Percentiles rank a stretch among this genome's conserved stretches.
Evolutionary conservation across 2,113 vertebrate species (phyloP).

Genomic region (Micronycteris hirsuta): DNA sequence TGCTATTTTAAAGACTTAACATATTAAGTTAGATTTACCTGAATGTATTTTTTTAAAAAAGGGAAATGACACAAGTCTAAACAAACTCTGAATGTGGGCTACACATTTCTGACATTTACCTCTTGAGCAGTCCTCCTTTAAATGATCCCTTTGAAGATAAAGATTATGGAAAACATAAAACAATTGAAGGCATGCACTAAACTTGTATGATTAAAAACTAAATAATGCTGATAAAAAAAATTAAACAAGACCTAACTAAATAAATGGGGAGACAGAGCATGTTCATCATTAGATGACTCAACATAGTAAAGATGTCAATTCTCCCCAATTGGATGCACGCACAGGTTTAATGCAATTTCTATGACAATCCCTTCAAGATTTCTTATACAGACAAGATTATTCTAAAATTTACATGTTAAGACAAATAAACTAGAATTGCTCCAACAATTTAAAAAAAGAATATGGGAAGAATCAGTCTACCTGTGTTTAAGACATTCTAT

Average conservation of each 20-base stretch:
- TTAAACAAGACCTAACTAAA: not conserved
- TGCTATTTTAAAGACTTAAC: constrained; percentile 11
- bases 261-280: not conserved
- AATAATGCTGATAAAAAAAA: not conserved
- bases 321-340: not conserved
- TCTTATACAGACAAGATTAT: not conserved
- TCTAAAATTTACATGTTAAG: not conserved
- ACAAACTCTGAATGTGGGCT: not conserved
- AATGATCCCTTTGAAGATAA: not conserved
- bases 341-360: not conserved
- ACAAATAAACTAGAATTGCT: not conserved
- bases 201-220: not conserved
- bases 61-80: not conserved
- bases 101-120: not conserved
- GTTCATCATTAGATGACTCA: not conserved
- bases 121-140: not conserved
- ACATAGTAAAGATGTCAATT: not conserved
- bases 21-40: not conserved
- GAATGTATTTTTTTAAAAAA: not conserved
- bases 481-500: not conserved
- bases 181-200: not conserved
- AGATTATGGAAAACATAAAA: not conserved
- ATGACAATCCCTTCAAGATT: not conserved
- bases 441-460: not conserved
- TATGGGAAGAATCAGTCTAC: not conserved